Evolutionary conservation across 2,113 vertebrate species (phyloP).

Genomic region (Choloepus hoffmanni): DNA sequence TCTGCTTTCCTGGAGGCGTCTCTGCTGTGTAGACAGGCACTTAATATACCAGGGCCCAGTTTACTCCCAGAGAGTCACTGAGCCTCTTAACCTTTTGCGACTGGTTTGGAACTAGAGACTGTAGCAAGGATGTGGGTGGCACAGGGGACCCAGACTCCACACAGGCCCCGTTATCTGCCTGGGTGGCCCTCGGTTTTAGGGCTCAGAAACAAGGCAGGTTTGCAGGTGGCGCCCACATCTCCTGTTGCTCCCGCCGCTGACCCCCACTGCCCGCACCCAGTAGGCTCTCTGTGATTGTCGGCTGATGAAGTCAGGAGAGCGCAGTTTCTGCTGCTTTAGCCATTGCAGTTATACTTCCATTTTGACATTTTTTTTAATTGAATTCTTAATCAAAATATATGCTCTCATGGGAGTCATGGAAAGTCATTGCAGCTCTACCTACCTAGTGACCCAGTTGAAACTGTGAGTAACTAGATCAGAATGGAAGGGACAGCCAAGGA

Average conservation of each 20-base stretch:
- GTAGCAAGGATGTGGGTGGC: background rate
- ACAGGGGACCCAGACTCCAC: background rate
- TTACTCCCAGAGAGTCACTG: background rate
- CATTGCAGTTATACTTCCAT: background rate
- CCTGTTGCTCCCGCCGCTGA: background rate
- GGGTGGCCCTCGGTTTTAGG: background rate
- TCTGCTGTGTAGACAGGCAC: background rate
- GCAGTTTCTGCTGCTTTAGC: background rate
- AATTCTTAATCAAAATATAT: conserved; percentile 37
- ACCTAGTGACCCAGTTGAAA: conserved; percentile 11
- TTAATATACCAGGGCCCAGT: background rate
- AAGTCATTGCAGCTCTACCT: conserved; percentile 17
- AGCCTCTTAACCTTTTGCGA: background rate
- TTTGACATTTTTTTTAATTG: background rate
- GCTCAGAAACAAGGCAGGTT: background rate
- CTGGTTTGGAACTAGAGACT: background rate
- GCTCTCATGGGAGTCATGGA: background rate
- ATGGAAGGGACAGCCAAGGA: background rate
- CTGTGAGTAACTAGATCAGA: background rate
- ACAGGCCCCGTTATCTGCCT: background rate
- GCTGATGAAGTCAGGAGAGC: background rate
- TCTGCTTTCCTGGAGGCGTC: background rate
- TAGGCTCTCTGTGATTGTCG: background rate
- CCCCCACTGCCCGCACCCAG: background rate
- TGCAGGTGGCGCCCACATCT: background rate